Conservation (phyloP, 2,888 invertebrate genomes). For the Calliphora vomitoria region DNA sequence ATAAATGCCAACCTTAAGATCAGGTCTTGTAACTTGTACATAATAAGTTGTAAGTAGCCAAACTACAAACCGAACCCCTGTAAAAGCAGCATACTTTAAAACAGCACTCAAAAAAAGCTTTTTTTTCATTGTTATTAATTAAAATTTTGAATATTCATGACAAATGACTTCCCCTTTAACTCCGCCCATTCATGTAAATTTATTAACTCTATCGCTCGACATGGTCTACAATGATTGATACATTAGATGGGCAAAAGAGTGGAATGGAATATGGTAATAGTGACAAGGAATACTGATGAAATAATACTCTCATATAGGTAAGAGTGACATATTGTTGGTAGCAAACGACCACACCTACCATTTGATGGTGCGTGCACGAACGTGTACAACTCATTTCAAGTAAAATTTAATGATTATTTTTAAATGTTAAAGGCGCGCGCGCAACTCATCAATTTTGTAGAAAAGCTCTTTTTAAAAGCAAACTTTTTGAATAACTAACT, state of each 20-base stretch:
- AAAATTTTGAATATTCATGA: conserved; percentile 74
- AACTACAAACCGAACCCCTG: not conserved
- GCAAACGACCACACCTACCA: conserved; percentile 59
- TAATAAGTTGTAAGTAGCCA: conserved; percentile 13
- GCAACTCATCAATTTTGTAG: conserved; percentile 65
- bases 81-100: not conserved
- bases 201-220: conserved; percentile 45
- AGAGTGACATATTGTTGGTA: conserved; percentile 58
- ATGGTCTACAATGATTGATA: conserved; percentile 64
- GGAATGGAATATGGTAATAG: conserved; percentile 17
- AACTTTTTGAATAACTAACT: conserved; percentile 14
- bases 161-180: conserved; percentile 72
- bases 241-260: conserved; percentile 31
- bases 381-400: conserved; percentile 16
- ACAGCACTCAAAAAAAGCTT: not conserved
- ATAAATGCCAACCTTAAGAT: conserved; percentile 47
- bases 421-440: conserved; percentile 57
- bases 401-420: conserved; percentile 34
- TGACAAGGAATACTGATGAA: conserved; percentile 39
- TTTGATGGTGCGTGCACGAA: conserved; percentile 44
- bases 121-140: conserved; percentile 71
- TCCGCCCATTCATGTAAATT: conserved; percentile 66
- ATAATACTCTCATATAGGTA: not conserved
- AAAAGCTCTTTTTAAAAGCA: conserved; percentile 28
- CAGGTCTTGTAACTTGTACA: conserved; percentile 25